Evolutionary conservation across 2,797 vertebrate species (phyloP).

Genomic region (Bucorvus abyssinicus): DNA sequence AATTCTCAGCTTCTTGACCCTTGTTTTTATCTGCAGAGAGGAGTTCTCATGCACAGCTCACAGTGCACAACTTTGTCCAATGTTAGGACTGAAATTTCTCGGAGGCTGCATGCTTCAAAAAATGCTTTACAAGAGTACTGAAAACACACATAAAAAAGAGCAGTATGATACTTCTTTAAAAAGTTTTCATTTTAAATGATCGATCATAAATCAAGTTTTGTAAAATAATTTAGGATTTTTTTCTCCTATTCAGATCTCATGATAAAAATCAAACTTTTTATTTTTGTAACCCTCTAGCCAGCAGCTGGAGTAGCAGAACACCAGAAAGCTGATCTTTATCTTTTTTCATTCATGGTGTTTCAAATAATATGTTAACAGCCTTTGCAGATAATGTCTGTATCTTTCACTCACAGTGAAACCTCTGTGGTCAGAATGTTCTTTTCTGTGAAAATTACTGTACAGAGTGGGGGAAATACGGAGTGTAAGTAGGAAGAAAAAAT

Average conservation of each 20-base stretch:
- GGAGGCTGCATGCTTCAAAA: not conserved
- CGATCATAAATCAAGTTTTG: not conserved
- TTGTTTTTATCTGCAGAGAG: not conserved
- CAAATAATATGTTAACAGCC: not conserved
- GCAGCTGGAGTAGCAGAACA: not conserved
- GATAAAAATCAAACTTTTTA: not conserved
- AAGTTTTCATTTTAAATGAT: not conserved
- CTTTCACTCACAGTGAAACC: not conserved
- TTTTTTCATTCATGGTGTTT: not conserved
- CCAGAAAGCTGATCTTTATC: not conserved
- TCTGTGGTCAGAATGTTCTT: not conserved
- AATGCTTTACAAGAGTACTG: not conserved
- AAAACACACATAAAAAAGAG: not conserved
- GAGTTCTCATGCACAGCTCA: not conserved
- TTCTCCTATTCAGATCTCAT: not conserved
- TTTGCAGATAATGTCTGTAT: not conserved
- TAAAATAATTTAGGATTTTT: not conserved
- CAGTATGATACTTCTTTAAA: accelerated
- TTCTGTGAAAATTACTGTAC: not conserved
- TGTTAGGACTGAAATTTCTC: not conserved
- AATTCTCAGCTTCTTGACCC: not conserved
- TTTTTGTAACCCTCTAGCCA: not conserved
- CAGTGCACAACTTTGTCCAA: not conserved
- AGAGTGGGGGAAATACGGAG: not conserved
- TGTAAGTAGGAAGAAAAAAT: not conserved